These are phyloP conservation scores for Amyelois transitella DNA, from an alignment of 1,140 invertebrate species.

Conservation along the genomic window DNA sequence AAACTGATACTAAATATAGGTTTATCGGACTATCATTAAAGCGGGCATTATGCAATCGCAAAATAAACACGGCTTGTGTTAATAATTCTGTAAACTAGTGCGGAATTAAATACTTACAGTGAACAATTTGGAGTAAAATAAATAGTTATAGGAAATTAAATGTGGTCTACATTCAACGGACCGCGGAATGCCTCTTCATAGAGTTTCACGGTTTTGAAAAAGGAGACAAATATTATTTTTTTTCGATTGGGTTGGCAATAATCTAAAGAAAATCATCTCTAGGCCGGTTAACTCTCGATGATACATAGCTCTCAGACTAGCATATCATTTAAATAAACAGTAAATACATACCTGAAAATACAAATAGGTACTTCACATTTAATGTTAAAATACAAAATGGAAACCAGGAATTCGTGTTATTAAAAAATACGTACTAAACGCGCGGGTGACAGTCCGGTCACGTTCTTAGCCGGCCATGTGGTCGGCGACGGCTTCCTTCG, in stretches of 20 bases:
- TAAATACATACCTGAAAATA: background rate
- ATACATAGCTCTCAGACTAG: no score
- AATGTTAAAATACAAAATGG: background rate
- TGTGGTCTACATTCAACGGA: no score
- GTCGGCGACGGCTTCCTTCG: background rate
- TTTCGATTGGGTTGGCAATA: no score
- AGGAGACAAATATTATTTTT: no score
- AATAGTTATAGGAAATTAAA: no score
- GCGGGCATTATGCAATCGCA: background rate
- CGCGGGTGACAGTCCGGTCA: background rate
- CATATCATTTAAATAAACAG: background rate
- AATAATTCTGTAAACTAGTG: no score
- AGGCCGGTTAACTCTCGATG: no score
- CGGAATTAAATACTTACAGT: background rate
- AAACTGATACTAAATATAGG: background rate
- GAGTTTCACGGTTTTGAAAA: no score
- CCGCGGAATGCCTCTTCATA: no score
- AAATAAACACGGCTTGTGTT: background rate
- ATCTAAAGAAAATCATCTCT: no score
- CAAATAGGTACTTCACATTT: background rate
- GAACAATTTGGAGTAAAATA: no score
- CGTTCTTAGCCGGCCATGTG: background rate
- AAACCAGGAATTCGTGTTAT: slow-evolving; percentile 1
- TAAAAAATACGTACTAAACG: background rate
- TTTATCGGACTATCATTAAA: background rate